Evolutionary conservation across 2,888 invertebrate species (phyloP).

Genomic region (Heliconius charithonia): DNA sequence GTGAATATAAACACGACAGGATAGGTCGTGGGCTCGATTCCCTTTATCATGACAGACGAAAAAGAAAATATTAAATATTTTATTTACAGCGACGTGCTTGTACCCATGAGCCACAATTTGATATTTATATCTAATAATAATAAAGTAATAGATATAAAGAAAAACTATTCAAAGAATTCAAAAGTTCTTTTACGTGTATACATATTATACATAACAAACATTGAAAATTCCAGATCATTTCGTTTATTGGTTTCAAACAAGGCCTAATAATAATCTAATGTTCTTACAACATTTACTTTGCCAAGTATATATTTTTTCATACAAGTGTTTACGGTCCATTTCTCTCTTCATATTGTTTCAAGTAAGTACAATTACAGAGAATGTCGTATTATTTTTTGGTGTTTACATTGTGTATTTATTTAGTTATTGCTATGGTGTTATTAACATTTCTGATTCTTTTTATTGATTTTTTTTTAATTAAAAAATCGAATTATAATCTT

Average conservation of each 20-base stretch:
- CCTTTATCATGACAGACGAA: neutral
- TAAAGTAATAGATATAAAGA: no score
- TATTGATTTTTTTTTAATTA: no score
- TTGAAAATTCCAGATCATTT: neutral
- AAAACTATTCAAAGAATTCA: no score
- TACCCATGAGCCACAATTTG: neutral
- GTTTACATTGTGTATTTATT: neutral
- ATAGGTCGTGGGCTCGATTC: no score
- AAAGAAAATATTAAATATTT: neutral
- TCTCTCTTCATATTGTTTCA: neutral
- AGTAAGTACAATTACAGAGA: neutral
- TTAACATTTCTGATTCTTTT: neutral
- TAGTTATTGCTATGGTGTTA: neutral
- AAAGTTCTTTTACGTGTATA: no score
- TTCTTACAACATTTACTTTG: neutral
- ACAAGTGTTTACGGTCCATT: neutral
- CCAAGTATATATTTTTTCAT: constrained; percentile 12
- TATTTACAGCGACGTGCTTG: neutral
- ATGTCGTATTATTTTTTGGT: neutral
- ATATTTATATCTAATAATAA: no score
- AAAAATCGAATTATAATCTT: neutral
- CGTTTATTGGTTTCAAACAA: neutral
- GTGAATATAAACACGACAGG: no score
- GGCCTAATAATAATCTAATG: neutral
- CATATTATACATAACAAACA: neutral